phyloP scores from a whole-genome alignment of 1,140 invertebrate genomes.

The Uloborus diversus region DNA sequence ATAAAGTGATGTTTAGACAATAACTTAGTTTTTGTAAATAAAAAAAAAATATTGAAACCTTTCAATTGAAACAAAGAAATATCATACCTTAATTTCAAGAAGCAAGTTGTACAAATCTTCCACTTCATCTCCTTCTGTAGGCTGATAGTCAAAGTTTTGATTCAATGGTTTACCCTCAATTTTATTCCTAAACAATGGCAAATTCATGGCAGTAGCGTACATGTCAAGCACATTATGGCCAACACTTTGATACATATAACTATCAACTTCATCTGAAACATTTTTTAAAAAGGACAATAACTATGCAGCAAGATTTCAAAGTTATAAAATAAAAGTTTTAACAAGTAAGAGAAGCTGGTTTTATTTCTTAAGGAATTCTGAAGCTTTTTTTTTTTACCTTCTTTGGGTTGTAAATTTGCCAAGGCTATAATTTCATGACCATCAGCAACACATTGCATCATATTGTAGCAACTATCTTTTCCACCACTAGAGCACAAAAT shows the following conservation, averaged over 20 bases:
- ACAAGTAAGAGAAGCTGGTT: too few species aligned
- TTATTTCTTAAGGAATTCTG: neutral
- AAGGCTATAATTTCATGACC: slow-evolving; percentile 96
- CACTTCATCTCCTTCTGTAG: slow-evolving; percentile 94
- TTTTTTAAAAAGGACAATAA: neutral
- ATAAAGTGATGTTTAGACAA: too few species aligned
- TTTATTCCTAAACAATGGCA: slow-evolving; percentile 82
- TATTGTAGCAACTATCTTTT: slow-evolving; percentile 99
- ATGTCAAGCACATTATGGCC: slow-evolving; percentile 92
- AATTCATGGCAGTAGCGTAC: slow-evolving; percentile 91
- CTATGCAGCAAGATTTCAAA: neutral
- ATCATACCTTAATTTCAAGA: slow-evolving; percentile 79
- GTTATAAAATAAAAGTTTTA: neutral
- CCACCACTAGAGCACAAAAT: slow-evolving; percentile 76
- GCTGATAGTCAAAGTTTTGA: slow-evolving; percentile 83
- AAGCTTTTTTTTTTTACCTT: slow-evolving; percentile 73
- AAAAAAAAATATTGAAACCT: too few species aligned
- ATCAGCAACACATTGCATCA: slow-evolving; percentile 96
- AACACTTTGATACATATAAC: slow-evolving; percentile 99
- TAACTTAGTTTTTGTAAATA: too few species aligned
- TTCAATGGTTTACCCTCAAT: slow-evolving; percentile 83
- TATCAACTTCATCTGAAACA: slow-evolving; percentile 89
- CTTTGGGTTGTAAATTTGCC: slow-evolving; percentile 91
- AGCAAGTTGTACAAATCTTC: slow-evolving; percentile 94
- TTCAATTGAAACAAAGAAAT: too few species aligned